phyloP scores from a whole-genome alignment of 2,113 vertebrate genomes.

The Onychorhynchus coronatus region DNA sequence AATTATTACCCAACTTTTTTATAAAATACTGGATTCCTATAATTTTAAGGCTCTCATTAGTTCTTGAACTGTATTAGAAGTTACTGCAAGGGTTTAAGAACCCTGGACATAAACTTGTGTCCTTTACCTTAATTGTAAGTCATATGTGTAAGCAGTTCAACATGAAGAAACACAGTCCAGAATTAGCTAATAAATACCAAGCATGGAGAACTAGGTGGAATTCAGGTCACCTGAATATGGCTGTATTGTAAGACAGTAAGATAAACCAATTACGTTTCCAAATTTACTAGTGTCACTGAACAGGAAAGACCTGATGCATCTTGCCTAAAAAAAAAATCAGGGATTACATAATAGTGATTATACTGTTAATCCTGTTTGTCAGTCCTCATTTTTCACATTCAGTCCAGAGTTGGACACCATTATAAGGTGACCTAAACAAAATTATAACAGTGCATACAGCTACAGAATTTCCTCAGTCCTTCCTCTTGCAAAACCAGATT shows the following conservation, averaged over 20 bases:
- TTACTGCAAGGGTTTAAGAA: background rate
- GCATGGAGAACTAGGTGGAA: background rate
- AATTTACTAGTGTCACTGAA: conserved; percentile 30
- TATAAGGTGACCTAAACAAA: background rate
- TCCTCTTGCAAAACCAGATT: background rate
- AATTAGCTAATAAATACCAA: background rate
- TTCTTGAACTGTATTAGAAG: background rate
- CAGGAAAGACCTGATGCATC: conserved; percentile 5
- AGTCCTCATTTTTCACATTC: conserved; percentile 6
- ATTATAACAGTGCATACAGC: background rate
- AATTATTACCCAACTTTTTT: background rate
- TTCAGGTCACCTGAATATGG: conserved; percentile 1
- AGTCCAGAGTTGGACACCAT: background rate
- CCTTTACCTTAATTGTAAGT: background rate
- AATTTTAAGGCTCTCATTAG: background rate
- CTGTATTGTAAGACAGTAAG: background rate
- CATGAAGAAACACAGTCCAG: background rate
- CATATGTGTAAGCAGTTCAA: background rate
- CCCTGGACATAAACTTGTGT: background rate
- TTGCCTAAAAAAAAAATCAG: background rate
- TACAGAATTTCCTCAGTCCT: background rate
- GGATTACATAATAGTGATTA: conserved; percentile 35
- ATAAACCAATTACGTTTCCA: conserved; percentile 36
- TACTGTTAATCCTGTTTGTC: conserved; percentile 33
- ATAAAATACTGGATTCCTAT: background rate